Percentiles rank a stretch among this genome's conserved stretches.
Conservation (phyloP, 2,113 vertebrate genomes). For the Charina bottae region DNA sequence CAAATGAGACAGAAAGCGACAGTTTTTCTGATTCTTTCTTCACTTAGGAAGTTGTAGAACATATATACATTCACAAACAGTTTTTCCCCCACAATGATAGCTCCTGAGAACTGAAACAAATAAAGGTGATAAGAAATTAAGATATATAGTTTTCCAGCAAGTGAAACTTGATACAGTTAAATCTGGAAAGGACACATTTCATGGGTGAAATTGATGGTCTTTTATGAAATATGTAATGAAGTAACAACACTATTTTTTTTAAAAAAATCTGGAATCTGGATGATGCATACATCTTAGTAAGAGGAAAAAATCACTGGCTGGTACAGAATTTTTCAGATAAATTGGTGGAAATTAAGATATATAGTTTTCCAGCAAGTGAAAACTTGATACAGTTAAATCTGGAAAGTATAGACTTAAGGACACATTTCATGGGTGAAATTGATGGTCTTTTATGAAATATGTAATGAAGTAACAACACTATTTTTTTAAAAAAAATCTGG, state of each 20-base stretch:
- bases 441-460: neutral
- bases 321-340: neutral
- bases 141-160: neutral
- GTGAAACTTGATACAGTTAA: neutral
- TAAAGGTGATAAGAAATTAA: neutral
- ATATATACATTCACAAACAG: neutral
- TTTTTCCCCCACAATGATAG: neutral
- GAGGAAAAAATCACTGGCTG: neutral
- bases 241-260: neutral
- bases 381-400: neutral
- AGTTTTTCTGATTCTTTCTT: neutral
- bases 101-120: conserved; percentile 6
- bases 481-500: neutral
- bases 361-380: neutral
- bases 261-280: neutral
- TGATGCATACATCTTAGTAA: neutral
- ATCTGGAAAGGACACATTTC: neutral
- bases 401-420: neutral
- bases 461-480: neutral
- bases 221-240: neutral
- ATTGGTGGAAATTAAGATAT: neutral
- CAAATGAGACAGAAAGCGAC: neutral
- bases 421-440: neutral
- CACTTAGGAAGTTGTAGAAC: neutral
- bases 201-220: neutral